Base-by-base conservation (phyloP, 64 coral and sea anemone species). In the Catalaphyllia jardinei region DNA sequence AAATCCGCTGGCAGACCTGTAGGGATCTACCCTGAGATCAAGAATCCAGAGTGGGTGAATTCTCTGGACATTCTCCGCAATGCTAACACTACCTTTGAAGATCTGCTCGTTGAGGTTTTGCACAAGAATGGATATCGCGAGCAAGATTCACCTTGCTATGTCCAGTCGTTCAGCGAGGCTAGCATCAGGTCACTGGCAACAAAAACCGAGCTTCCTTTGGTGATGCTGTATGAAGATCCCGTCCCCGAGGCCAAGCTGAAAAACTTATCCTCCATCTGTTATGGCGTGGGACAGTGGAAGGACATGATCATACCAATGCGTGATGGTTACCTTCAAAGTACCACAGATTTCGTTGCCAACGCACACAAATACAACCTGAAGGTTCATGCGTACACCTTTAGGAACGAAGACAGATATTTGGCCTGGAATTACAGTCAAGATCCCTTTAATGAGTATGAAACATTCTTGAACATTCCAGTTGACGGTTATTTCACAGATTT, bases 401-500 rank as follows among this genome's bases (percentile, higher is more conserved):
- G 81, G 38, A 85, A 85, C n/a, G 81, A 85, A 24, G 31, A 71
- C 35, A 85, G 15, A 7, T 85, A 85, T 28, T 71, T 85, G 81
- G 81, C 81, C 3, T 85, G 81, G 81, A 85, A 85, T 85, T 85
- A 85, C 81, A 85, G 35, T 50, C 63, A 85, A 38, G 81, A 85
- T 71, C 81, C 63, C 5, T 85, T 71, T 10, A 85, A 69, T 25
- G 81, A 85, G 4, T 85, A 85, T 52, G 9, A 85, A 85, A 71
- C 62, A 12, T 85, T 85, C 38, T 71, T 85, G 20, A 50, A 85
- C 14, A 24, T 25, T 71, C 31, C 20, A 3, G 67, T 85, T 51
- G 81, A 85, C 64, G 81, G 81, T 12, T 85, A 85, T 16, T 85
- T 85, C n/a, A 71, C 81, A 51, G 81, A 85, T 85, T 85, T 85